phyloP scores from a whole-genome alignment of 2,113 vertebrate species.

The Glaucomys volans region DNA sequence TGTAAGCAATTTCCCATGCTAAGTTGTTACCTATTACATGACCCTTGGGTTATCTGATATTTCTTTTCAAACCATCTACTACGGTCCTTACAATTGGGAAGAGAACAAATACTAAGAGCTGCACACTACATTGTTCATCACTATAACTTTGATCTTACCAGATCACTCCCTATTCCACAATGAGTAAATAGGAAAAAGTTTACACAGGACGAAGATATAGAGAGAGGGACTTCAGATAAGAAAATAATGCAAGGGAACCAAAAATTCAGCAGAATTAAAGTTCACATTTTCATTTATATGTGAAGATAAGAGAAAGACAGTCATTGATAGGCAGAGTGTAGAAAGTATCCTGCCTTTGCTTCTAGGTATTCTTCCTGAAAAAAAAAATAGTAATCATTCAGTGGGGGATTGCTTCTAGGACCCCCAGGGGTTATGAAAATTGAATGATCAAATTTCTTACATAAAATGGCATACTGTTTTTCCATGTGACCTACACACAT shows the following conservation, averaged over 20 bases:
- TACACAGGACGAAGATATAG: not conserved
- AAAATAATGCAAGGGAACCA: conserved; percentile 6
- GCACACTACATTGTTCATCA: not conserved
- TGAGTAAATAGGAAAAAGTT: conserved; percentile 42
- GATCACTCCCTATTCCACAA: not conserved
- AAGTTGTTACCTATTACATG: conserved; percentile 24
- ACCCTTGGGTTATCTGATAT: not conserved
- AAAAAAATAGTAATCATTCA: not conserved
- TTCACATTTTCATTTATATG: conserved; percentile 30
- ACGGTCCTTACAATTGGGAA: not conserved
- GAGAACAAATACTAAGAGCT: not conserved
- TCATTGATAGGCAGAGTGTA: conserved; percentile 15
- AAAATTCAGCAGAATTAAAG: conserved; percentile 50
- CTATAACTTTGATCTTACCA: conserved; percentile 27
- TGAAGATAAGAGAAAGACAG: conserved; percentile 15
- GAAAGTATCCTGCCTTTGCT: not conserved
- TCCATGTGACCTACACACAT: not conserved
- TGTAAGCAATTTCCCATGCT: not conserved
- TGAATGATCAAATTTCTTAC: not conserved
- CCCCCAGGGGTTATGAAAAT: not conserved
- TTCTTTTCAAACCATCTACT: conserved; percentile 47
- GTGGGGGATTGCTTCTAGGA: not conserved
- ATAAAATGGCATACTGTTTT: not conserved
- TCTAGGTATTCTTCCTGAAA: conserved; percentile 23
- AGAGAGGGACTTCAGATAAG: not conserved